Evolutionary conservation across 2,888 invertebrate genomes (phyloP).

Genomic region (Agapostemon virescens): DNA sequence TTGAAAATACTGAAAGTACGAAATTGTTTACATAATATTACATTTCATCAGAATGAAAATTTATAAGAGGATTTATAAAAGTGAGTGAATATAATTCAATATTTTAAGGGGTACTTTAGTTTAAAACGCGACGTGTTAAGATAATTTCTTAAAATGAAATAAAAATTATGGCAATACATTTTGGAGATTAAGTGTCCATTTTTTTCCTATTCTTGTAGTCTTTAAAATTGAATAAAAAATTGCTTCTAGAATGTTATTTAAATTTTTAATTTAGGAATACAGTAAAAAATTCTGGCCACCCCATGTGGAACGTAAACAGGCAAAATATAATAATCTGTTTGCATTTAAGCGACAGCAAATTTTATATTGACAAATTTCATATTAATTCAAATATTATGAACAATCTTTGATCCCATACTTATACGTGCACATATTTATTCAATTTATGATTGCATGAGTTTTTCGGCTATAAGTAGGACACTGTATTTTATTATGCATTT

Average conservation of each 20-base stretch:
- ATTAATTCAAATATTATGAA: slow-evolving; percentile 14
- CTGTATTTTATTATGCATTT: slow-evolving; percentile 57
- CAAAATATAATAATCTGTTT: background rate
- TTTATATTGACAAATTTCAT: slow-evolving; percentile 2
- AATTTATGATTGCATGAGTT: slow-evolving; percentile 21
- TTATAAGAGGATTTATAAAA: background rate
- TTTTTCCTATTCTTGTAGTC: background rate
- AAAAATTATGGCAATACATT: background rate
- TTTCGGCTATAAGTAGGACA: slow-evolving; percentile 28
- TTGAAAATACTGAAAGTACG: background rate
- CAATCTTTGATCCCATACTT: slow-evolving; percentile 12
- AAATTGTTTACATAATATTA: background rate
- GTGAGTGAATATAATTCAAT: background rate
- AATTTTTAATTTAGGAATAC: background rate
- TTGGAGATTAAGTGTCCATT: background rate
- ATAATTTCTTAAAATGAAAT: background rate
- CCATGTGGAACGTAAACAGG: background rate
- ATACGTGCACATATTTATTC: slow-evolving; percentile 6
- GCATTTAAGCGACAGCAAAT: background rate
- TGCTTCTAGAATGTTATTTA: background rate
- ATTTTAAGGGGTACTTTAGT: background rate
- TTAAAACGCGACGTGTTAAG: background rate
- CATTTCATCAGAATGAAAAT: background rate
- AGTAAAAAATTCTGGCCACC: background rate
- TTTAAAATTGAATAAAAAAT: background rate